phyloP scores from a whole-genome alignment of 2,797 vertebrate genomes.

The Rhodeus uyekii region DNA sequence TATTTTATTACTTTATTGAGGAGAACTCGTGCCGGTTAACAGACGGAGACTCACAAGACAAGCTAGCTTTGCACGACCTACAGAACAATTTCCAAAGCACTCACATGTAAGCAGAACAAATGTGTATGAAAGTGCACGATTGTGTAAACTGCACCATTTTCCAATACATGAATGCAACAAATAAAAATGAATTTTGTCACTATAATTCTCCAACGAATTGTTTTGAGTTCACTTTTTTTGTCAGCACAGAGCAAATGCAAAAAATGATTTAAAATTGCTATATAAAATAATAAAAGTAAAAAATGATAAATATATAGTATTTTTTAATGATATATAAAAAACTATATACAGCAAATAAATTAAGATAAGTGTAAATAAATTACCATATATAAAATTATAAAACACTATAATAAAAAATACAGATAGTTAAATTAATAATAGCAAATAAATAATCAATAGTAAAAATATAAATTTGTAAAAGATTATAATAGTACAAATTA shows the following conservation, averaged over 20 bases:
- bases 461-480: not conserved
- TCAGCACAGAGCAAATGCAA: no score
- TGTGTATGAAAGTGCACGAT: not conserved
- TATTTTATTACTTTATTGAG: not conserved
- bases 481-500: not conserved
- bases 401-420: not conserved
- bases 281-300: not conserved
- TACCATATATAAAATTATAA: not conserved
- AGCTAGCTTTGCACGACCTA: constrained; percentile 34
- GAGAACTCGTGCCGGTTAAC: not conserved
- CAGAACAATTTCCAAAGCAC: constrained; percentile 9
- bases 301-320: no score
- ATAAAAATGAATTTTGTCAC: not conserved
- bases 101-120: constrained; percentile 23
- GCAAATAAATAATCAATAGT: not conserved
- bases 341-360: not conserved
- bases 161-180: not conserved
- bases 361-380: not conserved
- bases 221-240: no score
- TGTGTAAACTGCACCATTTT: not conserved
- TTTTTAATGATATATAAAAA: no score
- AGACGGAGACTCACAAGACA: constrained; percentile 16
- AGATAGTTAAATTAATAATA: not conserved
- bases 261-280: not conserved
- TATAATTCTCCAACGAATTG: no score